phyloP scores from a whole-genome alignment of 2,113 vertebrate species.

The Gracilinanus agilis region DNA sequence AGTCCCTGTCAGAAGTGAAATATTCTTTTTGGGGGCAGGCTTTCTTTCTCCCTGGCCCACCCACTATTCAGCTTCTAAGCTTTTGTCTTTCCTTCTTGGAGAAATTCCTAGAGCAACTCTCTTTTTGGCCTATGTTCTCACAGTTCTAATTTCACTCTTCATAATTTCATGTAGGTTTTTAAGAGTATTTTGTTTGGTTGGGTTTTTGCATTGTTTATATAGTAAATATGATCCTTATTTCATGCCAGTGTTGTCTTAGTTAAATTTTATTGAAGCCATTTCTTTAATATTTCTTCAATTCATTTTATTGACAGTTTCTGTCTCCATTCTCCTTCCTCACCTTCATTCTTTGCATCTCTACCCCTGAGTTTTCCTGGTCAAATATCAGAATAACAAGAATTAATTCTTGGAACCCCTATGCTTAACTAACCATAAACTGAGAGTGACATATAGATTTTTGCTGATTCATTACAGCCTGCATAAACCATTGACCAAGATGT shows the following conservation, averaged over 20 bases:
- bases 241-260: not conserved
- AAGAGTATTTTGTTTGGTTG: not conserved
- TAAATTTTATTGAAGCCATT: not conserved
- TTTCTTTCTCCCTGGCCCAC: not conserved
- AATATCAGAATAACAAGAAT: slow-evolving; percentile 23
- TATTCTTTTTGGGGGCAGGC: not conserved
- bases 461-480: slow-evolving; percentile 13
- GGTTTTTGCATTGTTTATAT: not conserved
- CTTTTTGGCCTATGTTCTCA: too few species aligned
- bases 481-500: not conserved
- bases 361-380: not conserved
- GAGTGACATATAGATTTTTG: not conserved
- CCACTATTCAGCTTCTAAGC: not conserved
- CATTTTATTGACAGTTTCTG: not conserved
- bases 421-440: slow-evolving; percentile 28
- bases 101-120: too few species aligned
- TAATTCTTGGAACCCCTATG: not conserved
- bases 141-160: too few species aligned
- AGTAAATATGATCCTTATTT: not conserved
- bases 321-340: not conserved
- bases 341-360: not conserved
- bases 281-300: not conserved
- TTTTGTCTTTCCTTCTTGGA: too few species aligned
- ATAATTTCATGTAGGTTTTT: not conserved
- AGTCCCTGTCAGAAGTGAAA: not conserved